Base-by-base conservation (phyloP, 2,797 vertebrate species). In the Centroberyx gerrardi region DNA sequence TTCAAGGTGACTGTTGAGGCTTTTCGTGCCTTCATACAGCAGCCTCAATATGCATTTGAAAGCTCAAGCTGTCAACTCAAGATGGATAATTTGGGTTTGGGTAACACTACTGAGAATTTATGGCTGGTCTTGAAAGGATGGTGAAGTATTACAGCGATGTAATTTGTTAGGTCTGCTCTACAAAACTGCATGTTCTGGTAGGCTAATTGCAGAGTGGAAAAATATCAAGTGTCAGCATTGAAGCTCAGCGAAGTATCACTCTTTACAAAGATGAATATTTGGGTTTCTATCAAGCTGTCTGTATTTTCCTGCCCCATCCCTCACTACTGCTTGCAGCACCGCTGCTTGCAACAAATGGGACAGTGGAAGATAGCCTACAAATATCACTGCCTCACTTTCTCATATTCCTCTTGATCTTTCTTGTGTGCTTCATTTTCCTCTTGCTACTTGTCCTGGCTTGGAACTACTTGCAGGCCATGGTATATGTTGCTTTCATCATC, bases 1-100 rank as follows among this genome's bases (percentile, higher is more conserved):
- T 46, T 78, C 87, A 93, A 92, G 87, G 90, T 90, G 68, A 88
- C 64, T 68, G 59, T 75, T 63, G 52, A 54, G 54, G 68, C 38
- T 58, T 70, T 48, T 40, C 2, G 8, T 52, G 62, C 28, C 29
- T 62, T 60, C 27, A 40, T 42, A 1, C 59, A 27, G 68, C 31
- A 67, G 60, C 53, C 48, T 73, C 27, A 68, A 64, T 54, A 27
- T 72, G 62, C 72, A 46, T 79, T 61, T 52, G 46, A 72, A 82
- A 79, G 80, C 72, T 70, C 49, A 0, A 3, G 28, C 71, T 62
- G 64, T 62, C 54, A 54, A 69, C 4, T 33, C 44, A 49, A 72
- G 76, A 70, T 10, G 0, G 54, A 68, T 84, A 8, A 80, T 68
- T 75, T 58, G 14, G 54, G 52, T 72, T 52, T 52, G 51, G 13